A percentile compares a stretch with the other conserved stretches of the same genome.
Conservation (phyloP, 2,113 vertebrate genomes). For the Lepidiolamprologus cunningtoni region DNA sequence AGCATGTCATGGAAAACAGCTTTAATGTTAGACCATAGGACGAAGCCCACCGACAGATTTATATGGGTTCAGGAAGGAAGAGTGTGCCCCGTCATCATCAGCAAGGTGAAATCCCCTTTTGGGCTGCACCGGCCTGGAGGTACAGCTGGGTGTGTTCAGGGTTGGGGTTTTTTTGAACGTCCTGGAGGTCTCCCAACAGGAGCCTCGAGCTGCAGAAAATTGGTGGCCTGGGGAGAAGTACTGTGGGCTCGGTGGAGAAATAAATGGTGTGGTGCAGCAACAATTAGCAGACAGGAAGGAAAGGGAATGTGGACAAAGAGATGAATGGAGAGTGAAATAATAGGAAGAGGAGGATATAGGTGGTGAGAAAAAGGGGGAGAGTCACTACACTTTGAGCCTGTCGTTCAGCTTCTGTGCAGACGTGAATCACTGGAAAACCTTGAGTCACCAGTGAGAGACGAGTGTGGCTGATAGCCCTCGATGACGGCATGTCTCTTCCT, state of each 20-base stretch:
- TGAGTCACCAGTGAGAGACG: slow-evolving; percentile 58
- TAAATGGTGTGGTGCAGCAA: slow-evolving; percentile 23
- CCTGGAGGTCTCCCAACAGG: slow-evolving; percentile 51
- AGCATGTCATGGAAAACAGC: slow-evolving; percentile 53
- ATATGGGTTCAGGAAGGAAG: slow-evolving; percentile 73
- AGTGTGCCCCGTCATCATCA: slow-evolving; percentile 64
- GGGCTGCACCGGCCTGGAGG: slow-evolving; percentile 49
- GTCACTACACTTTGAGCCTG: not conserved
- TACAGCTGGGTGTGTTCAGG: slow-evolving; percentile 40
- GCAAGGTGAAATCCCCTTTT: slow-evolving; percentile 57
- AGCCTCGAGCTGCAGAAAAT: slow-evolving; percentile 22
- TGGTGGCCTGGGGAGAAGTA: slow-evolving; percentile 16
- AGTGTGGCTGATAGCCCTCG: slow-evolving; percentile 41
- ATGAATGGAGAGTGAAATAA: slow-evolving; percentile 36
- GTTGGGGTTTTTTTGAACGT: slow-evolving; percentile 44
- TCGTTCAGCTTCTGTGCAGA: slow-evolving; percentile 44
- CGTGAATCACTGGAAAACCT: slow-evolving; percentile 64
- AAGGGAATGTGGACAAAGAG: slow-evolving; percentile 33
- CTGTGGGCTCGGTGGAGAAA: slow-evolving; percentile 21
- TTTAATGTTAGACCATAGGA: slow-evolving; percentile 65
- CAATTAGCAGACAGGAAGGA: slow-evolving; percentile 57
- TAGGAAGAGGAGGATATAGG: slow-evolving; percentile 11
- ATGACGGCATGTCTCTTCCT: slow-evolving; percentile 69
- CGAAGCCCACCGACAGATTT: slow-evolving; percentile 66
- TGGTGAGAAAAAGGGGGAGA: slow-evolving; percentile 24